Conservation (phyloP, 1,140 invertebrate genomes). For the Drosophila subpulchrella region DNA sequence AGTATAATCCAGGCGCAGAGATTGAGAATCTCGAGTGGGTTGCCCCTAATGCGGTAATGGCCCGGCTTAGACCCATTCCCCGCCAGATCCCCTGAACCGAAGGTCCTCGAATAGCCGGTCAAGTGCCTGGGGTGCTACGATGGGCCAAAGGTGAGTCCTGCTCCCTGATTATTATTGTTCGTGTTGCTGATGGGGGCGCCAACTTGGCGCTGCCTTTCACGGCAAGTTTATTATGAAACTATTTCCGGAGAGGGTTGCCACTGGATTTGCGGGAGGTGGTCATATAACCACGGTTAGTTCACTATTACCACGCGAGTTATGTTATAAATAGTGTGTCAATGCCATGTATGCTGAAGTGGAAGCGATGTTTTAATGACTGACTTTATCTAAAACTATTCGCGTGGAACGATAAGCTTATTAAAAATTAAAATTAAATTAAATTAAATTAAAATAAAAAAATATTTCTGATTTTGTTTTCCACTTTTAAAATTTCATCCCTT, state of each 20-base stretch:
- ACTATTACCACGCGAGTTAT: slow-evolving; percentile 1
- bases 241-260: slow-evolving; percentile 22
- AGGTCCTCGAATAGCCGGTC: slow-evolving; percentile 29
- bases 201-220: slow-evolving; percentile 46
- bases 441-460: no score
- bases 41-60: slow-evolving; percentile 66
- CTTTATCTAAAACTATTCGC: not conserved
- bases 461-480: no score
- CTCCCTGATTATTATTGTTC: slow-evolving; percentile 19
- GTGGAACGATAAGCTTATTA: not conserved
- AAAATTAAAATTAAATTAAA: no score
- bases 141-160: slow-evolving; percentile 36
- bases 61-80: slow-evolving; percentile 17
- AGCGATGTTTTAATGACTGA: not conserved
- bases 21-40: slow-evolving; percentile 58
- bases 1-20: slow-evolving; percentile 59
- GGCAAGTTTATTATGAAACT: slow-evolving; percentile 34
- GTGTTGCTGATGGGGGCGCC: slow-evolving; percentile 47
- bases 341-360: not conserved
- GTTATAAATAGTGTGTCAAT: slow-evolving; percentile 12
- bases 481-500: no score
- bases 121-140: slow-evolving; percentile 14
- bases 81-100: not conserved
- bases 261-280: not conserved
- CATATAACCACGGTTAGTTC: not conserved